phyloP scores from a whole-genome alignment of 2,797 vertebrate species.

The Cephalopachus bancanus region DNA sequence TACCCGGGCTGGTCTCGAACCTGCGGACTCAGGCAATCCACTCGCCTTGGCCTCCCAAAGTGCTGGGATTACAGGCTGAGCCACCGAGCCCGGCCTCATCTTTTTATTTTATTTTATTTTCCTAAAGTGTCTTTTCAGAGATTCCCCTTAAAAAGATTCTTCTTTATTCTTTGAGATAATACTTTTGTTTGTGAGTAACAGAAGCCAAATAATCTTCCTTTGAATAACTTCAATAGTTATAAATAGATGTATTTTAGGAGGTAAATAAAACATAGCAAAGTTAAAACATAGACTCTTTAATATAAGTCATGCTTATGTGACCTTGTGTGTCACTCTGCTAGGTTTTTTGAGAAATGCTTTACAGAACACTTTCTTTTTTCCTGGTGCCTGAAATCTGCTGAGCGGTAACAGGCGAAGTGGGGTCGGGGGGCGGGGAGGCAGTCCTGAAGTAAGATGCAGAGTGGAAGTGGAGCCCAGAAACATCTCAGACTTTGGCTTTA shows the following conservation, averaged over 20 bases:
- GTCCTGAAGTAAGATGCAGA: not conserved
- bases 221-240: not conserved
- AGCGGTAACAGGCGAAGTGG: not conserved
- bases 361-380: not conserved
- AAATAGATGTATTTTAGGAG: conserved; percentile 13
- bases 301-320: not conserved
- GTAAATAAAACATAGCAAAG: not conserved
- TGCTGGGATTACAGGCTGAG: no score
- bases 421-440: no score
- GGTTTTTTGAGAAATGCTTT: conserved; percentile 1
- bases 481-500: not conserved
- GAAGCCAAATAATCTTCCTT: conserved; percentile 4
- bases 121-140: not conserved
- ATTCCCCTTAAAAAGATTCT: conserved; percentile 3
- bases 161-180: conserved; percentile 40
- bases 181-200: conserved; percentile 45
- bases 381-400: not conserved
- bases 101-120: conserved; percentile 27
- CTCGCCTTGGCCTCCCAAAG: no score
- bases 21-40: no score
- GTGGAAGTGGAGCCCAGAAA: not conserved
- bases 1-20: no score
- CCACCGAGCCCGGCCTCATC: not conserved
- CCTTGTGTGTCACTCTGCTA: not conserved
- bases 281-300: conserved; percentile 30